Conservation (phyloP, 1,140 invertebrate genomes). For the Ostrea denselamellosa region DNA sequence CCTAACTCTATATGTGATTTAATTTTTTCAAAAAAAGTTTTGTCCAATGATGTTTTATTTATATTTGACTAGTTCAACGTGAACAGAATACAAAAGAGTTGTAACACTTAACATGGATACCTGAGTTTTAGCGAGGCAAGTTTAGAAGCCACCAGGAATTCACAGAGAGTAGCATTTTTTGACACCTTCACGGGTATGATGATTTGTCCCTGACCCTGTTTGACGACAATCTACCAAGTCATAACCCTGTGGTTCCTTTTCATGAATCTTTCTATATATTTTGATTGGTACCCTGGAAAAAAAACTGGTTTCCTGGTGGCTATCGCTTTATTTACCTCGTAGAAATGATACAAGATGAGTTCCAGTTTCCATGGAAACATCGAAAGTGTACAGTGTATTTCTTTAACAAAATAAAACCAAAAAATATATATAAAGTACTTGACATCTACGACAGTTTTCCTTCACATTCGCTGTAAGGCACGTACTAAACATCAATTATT, state of each 20-base stretch:
- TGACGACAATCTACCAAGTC: background rate
- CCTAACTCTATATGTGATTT: background rate
- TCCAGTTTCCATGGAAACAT: conserved; percentile 16
- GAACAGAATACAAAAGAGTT: conserved; percentile 30
- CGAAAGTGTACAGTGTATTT: conserved; percentile 7
- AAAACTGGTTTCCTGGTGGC: conserved; percentile 7
- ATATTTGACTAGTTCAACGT: background rate
- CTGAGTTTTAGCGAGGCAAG: conserved; percentile 17
- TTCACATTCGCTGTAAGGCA: conserved; percentile 25
- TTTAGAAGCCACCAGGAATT: background rate
- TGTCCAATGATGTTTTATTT: background rate
- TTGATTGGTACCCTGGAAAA: background rate
- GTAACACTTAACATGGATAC: conserved; percentile 23
- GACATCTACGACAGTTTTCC: background rate
- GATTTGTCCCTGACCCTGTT: background rate
- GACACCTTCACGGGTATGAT: background rate
- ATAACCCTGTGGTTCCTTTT: background rate
- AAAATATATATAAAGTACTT: conserved; percentile 26
- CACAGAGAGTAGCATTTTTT: background rate
- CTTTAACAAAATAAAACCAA: background rate
- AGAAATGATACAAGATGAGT: conserved; percentile 14
- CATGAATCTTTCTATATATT: background rate
- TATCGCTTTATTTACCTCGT: conserved; percentile 5
- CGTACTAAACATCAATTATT: conserved; percentile 24
- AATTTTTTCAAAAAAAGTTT: background rate